These are phyloP conservation scores for Chitala chitala DNA, from an alignment of 2,113 vertebrate species.

Conservation along the genomic window DNA sequence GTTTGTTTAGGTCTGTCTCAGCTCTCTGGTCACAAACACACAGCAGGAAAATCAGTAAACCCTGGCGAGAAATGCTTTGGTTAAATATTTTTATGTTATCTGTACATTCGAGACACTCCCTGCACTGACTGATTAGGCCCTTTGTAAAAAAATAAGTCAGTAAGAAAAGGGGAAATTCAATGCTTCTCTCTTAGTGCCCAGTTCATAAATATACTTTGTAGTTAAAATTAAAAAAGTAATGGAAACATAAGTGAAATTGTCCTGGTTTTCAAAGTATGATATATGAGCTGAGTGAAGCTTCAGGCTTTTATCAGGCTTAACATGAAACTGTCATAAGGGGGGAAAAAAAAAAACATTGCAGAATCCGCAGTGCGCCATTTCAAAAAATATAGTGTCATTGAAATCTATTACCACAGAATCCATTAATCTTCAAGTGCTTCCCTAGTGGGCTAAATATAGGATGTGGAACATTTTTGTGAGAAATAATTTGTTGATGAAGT, in stretches of 20 bases:
- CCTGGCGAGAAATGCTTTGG: slow-evolving; percentile 11
- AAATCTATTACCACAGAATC: too few relatives aligned
- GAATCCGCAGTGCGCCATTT: background rate
- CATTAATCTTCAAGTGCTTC: background rate
- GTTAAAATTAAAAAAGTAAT: background rate
- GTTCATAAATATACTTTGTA: background rate
- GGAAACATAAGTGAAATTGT: background rate
- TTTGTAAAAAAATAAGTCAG: background rate
- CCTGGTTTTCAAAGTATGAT: background rate
- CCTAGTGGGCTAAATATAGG: background rate
- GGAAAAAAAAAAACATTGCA: background rate
- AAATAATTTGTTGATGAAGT: background rate
- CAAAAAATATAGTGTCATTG: background rate
- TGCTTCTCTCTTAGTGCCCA: background rate
- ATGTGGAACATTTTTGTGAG: background rate
- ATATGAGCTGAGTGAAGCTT: background rate
- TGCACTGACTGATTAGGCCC: background rate
- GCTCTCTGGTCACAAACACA: background rate
- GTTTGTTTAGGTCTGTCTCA: background rate
- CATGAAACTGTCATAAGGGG: background rate
- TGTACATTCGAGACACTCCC: slow-evolving; percentile 19
- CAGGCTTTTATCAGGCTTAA: background rate
- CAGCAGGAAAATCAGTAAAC: background rate
- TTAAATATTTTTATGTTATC: slow-evolving; percentile 37
- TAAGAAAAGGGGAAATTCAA: background rate